Base-by-base conservation (phyloP, 1,140 invertebrate genomes). In the Macrobrachium rosenbergii region DNA sequence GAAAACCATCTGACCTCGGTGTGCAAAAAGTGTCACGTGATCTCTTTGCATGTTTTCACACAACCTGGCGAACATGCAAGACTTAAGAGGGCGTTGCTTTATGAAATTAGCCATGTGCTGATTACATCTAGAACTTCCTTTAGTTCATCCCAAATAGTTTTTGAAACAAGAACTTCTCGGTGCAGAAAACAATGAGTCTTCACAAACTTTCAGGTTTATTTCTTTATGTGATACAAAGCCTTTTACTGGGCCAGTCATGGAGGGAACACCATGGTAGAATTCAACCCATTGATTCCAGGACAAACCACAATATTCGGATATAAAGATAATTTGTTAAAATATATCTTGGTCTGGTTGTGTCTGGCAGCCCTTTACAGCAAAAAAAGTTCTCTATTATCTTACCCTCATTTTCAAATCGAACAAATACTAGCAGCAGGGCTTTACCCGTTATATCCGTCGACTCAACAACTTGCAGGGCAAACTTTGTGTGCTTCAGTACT, bases 21-120 rank as follows among this genome's bases (percentile, higher is more conserved):
- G 81, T 52, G 28, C 28, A 37, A 21, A 37, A 45, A 72, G 37
- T 19, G 52, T 83, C 64, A 60, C 69, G 67, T 83, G n/a, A 83
- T 59, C n/a, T 69, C 58, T 83, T 28, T 59, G 62, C 81, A 83
- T 72, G 5, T 83, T 52, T 83, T 83, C 64, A 83, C 69, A 83
- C 82, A 83, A 75, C 64, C 63, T n/a, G n/a, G n/a, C n/a, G n/a
- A n/a, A n/a, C n/a, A n/a, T n/a, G n/a, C n/a, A n/a, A n/a, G n/a
- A n/a, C n/a, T n/a, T n/a, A n/a, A n/a, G n/a, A n/a, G n/a, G n/a
- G n/a, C n/a, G n/a, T n/a, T n/a, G n/a, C n/a, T n/a, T n/a, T n/a
- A n/a, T n/a, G n/a, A n/a, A n/a, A n/a, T n/a, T n/a, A n/a, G n/a
- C 28, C 28, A 37, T 37, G 28, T 37, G n/a, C n/a, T 37, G 3